Base-by-base conservation (phyloP, 2,888 invertebrate species). In the Xestia c-nigrum region DNA sequence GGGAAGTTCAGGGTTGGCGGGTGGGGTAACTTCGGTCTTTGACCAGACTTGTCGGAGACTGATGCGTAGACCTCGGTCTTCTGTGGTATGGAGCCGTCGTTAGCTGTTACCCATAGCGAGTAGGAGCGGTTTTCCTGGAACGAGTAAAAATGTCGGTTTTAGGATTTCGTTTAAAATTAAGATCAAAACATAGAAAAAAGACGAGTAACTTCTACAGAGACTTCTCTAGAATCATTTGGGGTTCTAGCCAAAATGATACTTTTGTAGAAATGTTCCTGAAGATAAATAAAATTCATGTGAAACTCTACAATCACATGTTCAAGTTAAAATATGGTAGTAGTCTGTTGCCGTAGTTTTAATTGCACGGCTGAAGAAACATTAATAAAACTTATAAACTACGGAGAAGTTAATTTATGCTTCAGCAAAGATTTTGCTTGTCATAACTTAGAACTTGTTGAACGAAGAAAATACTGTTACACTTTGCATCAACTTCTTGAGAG, bases 41-140 rank as follows among this genome's bases (percentile, higher is more conserved):
- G 88, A 4, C 94, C 95, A 0, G 92, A 89, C 61, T 91, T 92
- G 78, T 96, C 94, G 4, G 94, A 95, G 46, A 96, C 89, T 2
- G 93, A 92, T 3, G 96, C 96, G 66, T 95, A 88, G 9, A 96
- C 94, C 91, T 96, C 96, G 5, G 93, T 94, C 46, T 93, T 89
- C 85, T 95, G 96, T 2, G 96, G 96, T 81, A 96, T 94, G 3
- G 93, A 94, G 3, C 96, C 96, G 74, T 95, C 96, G 73, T 92
- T 90, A 21, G 95, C 94, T 65, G 94, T 95, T 46, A 96, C 96
- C 96, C 96, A 96, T 55, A 96, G 86, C 0, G 95, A 96, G 80
- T 94, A 96, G 3, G 96, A 92, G 59, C 91, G 90, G 80, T 96
- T 96, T 90, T 96, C 96, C 96, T 96, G 94, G 52, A 94, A 95